Base-by-base conservation (phyloP, 2,797 vertebrate species). In the Ambastaia sidthimunki region DNA sequence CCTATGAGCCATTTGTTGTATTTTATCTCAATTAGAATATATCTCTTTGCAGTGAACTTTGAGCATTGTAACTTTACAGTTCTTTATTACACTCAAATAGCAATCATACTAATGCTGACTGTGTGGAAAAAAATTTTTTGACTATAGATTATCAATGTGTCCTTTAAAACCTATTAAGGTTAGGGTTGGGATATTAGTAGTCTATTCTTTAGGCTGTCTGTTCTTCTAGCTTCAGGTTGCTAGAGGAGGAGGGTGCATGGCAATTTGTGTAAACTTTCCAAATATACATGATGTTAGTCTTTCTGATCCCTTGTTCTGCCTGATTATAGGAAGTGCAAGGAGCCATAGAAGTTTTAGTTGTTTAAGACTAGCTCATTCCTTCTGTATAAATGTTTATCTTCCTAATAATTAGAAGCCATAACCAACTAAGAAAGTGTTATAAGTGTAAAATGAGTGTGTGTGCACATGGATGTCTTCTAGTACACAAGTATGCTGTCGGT, bases 401-500 rank as follows among this genome's bases (percentile, higher is more conserved):
- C 4, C 31, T 41, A 16, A 31, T 62, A 34, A 9, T 62, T 37
- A 19, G 62, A 37, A 12, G 15, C 11, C 9, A n/a, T 37, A 44
- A 44, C 9, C 41, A 65, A n/a, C 62, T 19, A 65, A n/a, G 47
- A 11, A 71, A 54, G 57, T 28, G 28, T 28, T 28, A 2, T 4
- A 28, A 28, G 28, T 28, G 28, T 28, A 28, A 28, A 28, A 23
- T 25, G 66, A 5, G 57, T 57, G 41, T n/a, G 37, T 19, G 18
- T 23, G 3, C 54, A 21, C 23, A 16, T 55, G 37, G 47, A 60
- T 1, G 23, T 66, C 52, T 73, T 73, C 37, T 72, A 69, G 67
- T 78, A 59, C 18, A 12, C 5, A 63, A 63, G n/a, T 78, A 44
- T 65, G 55, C 44, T 75, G 54, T 68, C 19, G 37, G 31, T 68